Conservation (phyloP, 2,797 vertebrate species). For the Caiman crocodilus region DNA sequence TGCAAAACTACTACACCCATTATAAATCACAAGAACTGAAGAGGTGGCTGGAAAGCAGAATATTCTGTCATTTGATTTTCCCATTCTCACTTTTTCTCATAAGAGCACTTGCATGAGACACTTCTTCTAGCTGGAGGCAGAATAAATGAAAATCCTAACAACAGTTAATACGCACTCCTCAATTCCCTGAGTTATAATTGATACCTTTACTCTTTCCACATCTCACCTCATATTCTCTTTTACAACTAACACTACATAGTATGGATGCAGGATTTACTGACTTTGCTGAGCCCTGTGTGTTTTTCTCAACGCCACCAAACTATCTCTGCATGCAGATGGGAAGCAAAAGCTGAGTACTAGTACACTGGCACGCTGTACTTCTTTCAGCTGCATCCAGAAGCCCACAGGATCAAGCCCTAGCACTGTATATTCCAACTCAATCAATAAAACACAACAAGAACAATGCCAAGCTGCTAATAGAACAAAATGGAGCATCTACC, state of each 20-base stretch:
- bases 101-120: not conserved
- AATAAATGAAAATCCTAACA: not conserved
- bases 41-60: not conserved
- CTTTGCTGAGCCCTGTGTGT: not conserved
- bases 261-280: not conserved
- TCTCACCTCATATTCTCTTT: not conserved
- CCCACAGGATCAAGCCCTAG: constrained; percentile 31
- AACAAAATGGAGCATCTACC: not conserved
- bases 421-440: constrained; percentile 9
- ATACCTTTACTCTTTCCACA: not conserved
- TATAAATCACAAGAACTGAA: not conserved
- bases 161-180: not conserved
- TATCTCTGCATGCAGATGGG: not conserved
- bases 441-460: constrained; percentile 1
- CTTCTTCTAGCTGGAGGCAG: not conserved
- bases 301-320: not conserved
- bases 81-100: not conserved
- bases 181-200: not conserved
- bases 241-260: not conserved
- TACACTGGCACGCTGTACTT: not conserved
- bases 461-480: constrained; percentile 10
- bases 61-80: not conserved
- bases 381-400: not conserved
- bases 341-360: constrained; percentile 27
- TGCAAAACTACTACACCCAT: not conserved